Conservation (phyloP, 2,113 vertebrate species). For the Suncus etruscus region DNA sequence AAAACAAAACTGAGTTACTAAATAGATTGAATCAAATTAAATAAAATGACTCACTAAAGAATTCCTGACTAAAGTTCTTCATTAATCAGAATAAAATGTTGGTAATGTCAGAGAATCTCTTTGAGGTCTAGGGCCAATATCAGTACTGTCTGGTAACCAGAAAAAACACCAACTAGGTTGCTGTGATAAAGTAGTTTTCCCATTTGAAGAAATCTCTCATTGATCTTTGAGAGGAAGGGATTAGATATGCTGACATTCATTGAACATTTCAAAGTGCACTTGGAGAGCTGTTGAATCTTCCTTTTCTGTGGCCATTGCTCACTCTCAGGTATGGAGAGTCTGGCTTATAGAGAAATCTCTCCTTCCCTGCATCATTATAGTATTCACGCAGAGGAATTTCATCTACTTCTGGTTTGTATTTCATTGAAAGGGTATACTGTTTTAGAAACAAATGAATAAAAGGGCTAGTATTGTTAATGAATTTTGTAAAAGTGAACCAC, state of each 20-base stretch:
- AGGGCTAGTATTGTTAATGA: neutral
- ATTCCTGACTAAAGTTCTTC: neutral
- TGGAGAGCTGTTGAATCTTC: conserved; percentile 23
- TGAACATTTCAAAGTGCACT: conserved; percentile 8
- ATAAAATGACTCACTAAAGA: conserved; percentile 23
- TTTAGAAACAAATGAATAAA: conserved; percentile 63
- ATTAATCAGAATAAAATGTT: conserved; percentile 8
- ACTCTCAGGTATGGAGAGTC: neutral
- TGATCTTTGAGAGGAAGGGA: conserved; percentile 1
- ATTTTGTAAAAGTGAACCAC: neutral
- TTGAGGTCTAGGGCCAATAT: neutral
- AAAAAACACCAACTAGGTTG: neutral
- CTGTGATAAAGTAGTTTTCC: neutral
- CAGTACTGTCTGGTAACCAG: neutral
- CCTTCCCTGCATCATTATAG: neutral
- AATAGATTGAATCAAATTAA: no score
- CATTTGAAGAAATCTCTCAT: neutral
- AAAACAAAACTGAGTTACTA: no score
- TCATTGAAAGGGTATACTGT: conserved; percentile 61
- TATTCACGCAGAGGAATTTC: conserved; percentile 42
- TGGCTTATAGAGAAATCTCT: conserved; percentile 6
- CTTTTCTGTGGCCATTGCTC: neutral
- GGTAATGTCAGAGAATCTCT: neutral
- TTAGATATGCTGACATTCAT: conserved; percentile 16
- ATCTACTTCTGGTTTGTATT: conserved; percentile 56